phyloP scores from a whole-genome alignment of 1,140 invertebrate genomes.

The Penaeus indicus region DNA sequence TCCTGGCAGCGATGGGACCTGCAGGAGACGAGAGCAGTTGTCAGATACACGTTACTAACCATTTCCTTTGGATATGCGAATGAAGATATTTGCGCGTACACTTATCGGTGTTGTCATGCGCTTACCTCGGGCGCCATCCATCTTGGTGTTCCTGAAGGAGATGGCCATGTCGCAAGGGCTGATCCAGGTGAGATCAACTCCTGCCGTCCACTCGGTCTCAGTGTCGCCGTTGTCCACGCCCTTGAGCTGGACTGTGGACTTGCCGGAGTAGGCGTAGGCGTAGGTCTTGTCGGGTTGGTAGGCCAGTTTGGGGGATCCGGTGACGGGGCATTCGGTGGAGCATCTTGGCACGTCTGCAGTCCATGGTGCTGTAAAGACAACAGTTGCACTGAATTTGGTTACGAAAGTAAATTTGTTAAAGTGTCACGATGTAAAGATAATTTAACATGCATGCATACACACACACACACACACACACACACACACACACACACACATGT shows the following conservation, averaged over 20 bases:
- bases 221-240: slow-evolving; percentile 11
- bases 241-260: background rate
- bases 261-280: background rate
- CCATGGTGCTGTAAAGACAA: background rate
- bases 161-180: slow-evolving; percentile 12
- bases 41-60: background rate
- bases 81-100: no score
- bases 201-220: background rate
- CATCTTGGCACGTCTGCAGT: background rate
- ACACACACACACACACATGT: background rate
- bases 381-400: background rate
- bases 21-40: background rate
- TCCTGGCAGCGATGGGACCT: background rate
- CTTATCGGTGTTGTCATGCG: background rate
- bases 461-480: background rate
- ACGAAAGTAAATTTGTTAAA: background rate
- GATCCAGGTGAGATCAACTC: background rate
- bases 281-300: background rate
- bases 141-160: background rate
- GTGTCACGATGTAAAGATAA: background rate
- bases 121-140: background rate
- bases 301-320: background rate
- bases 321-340: background rate
- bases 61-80: background rate
- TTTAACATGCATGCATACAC: no score